Base-by-base conservation (phyloP, 2,888 invertebrate species). In the Leucozona laternaria region DNA sequence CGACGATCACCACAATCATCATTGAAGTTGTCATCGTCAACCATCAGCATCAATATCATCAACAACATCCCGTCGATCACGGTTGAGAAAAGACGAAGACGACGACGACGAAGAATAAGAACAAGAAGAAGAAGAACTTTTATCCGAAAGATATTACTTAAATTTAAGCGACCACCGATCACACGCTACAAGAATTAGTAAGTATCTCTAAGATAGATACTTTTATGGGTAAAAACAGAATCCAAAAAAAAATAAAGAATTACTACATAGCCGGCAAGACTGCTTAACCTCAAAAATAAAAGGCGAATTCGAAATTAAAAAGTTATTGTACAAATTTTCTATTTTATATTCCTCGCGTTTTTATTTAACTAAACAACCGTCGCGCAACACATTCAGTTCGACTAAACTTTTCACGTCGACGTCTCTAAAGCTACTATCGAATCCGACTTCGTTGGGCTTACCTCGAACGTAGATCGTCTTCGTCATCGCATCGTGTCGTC, bases 371-470 rank as follows among this genome's bases (percentile, higher is more conserved):
- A 13, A 17, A 5, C 3, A 28, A n/a, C 28, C 28, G n/a, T 17
- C 31, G 62, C 53, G 62, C 62, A 79, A 68, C 34, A 48, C 70
- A 62, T 53, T 34, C 25, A 53, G 22, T 53, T 40, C 81, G 53
- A 80, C 40, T 22, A 64, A 68, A 78, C 78, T 88, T 80, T 87
- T 81, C 86, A 71, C 86, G 64, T 60, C 86, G 86, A 72, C 86
- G 78, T 82, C 82, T 78, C 50, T 75, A 86, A 82, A 86, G 82
- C 82, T 82, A 86, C 86, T 86, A 82, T 58, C 53, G 75, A 68
- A 75, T 66, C 34, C 22, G 53, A 82, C 70, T 82, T 58, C 40
- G 53, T 25, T 57, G 75, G 68, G 43, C 64, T 70, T 82, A 78
- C 78, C 82, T 82, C 75, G 53, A 82, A 75, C 78, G 58, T 25